Evolutionary conservation across 2,888 invertebrate genomes (phyloP), one percentile per base, ranked within the genome.

Genomic region (Colletes collaris): DNA sequence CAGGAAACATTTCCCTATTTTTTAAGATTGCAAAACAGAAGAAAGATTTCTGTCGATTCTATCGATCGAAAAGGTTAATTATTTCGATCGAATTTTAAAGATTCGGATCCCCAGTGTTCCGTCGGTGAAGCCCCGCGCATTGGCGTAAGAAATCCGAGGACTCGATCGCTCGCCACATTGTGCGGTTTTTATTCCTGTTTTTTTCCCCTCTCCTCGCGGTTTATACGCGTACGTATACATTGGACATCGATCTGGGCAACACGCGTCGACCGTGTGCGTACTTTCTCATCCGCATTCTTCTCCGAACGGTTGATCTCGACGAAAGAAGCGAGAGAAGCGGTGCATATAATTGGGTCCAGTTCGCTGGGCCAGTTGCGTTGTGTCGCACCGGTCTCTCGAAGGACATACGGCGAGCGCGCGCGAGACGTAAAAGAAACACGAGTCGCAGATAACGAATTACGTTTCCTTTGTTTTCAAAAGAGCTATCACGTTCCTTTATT

Each of bases 241-340:
- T 53, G 58, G 76, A 76, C 69, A 73, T 68, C 59, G 73, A 78
- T 79, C 67, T 63, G 58, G 35, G 52, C 53, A 59, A 70, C 59
- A 70, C 44, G 59, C 49, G 53, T 35, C 60, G 49, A 35, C 56
- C 37, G 27, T 40, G 53, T 19, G 44, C 60, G 56, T 58, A 27
- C 68, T 79, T 79, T 70, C 80, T 81, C 75, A 75, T 76, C 81
- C 81, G 70, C 75, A 80, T 80, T 80, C 76, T 71, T 76, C 64
- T 68, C 46, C 59, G 75, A 64, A 69, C 76, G 70, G 70, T 67
- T 67, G 66, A 67, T 71, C 67, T 35, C 16, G 35, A 56, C 13
- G 59, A 76, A 76, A 66, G 70, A 67, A 63, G 44, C 62, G 58
- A 52, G 58, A 64, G 27, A 67, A 44, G 46, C 65, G 64, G 49